Base-by-base conservation (phyloP, 2,797 vertebrate species). In the Lagodon rhomboides region DNA sequence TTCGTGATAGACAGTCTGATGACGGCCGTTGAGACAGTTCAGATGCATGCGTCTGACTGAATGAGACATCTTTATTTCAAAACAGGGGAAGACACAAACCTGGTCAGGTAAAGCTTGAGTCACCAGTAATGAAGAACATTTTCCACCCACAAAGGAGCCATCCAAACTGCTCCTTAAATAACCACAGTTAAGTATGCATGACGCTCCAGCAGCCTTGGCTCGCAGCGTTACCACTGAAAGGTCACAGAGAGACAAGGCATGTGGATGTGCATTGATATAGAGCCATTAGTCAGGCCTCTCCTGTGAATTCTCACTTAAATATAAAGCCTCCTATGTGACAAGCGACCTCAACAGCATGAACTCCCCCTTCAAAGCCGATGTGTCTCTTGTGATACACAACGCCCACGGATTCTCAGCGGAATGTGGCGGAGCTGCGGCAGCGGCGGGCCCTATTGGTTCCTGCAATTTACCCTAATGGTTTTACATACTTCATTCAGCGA, bases 401-500 rank as follows among this genome's bases (percentile, higher is more conserved):
- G 20, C 87, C 85, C 73, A 75, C 82, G 66, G 85, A 63, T 65
- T 68, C 67, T 72, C 68, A 56, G 69, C 78, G 60, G 71, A 86
- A 78, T 27, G 65, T 71, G 61, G 66, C 61, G 85, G 84, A 80
- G 83, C 80, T 66, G 88, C 75, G 65, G 79, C 80, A 80, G 83
- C 80, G 66, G 88, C 75, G 60, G 79, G 82, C 73, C 70, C 79
- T 63, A 44, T 59, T 60, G 79, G 58, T 73, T 85, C 66, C 80
- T 84, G 88, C 91, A 93, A 92, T 92, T 92, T 91, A 58, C 82
- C 85, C 81, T 90, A 91, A 93, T 92, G 86, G 88, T 92, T 93
- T 92, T 92, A 92, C 90, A 90, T 87, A 91, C 82, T 75, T 91
- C 85, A 85, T 85, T 84, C 91, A 89, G 86, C 75, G 85, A 86